Evolutionary conservation across 2,797 vertebrate genomes (phyloP).

Genomic region (Falco peregrinus): DNA sequence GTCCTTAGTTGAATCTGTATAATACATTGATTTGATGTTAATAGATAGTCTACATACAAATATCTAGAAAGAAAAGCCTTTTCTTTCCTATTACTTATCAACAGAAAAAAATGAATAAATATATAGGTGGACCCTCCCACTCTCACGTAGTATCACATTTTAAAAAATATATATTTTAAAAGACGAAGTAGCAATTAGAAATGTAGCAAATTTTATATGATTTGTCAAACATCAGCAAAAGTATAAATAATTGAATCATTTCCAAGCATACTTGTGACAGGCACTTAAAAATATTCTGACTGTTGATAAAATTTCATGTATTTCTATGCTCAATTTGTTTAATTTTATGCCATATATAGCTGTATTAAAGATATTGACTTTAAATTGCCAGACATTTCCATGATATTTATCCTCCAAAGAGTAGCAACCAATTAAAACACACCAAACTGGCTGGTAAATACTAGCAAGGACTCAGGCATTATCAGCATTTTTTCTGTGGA

Average conservation of each 20-base stretch:
- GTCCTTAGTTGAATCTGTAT: background rate
- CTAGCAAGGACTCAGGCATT: background rate
- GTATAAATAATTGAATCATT: background rate
- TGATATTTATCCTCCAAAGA: background rate
- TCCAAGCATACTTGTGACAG: background rate
- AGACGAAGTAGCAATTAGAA: background rate
- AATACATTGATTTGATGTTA: background rate
- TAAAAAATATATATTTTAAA: background rate
- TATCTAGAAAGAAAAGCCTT: background rate
- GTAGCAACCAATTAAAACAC: background rate
- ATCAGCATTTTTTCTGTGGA: background rate
- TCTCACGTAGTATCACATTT: background rate
- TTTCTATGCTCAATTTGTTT: background rate
- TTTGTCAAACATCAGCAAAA: background rate
- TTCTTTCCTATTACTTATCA: background rate
- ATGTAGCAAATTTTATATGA: background rate
- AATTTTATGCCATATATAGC: background rate
- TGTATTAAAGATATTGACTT: background rate
- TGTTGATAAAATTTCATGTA: background rate
- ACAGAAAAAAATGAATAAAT: background rate
- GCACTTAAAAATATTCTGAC: background rate
- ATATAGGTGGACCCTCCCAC: background rate
- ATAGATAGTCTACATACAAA: background rate
- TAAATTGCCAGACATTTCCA: background rate
- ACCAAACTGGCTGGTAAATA: background rate